Conservation (phyloP, 2,888 invertebrate genomes). For the Priocnemis perturbator region DNA sequence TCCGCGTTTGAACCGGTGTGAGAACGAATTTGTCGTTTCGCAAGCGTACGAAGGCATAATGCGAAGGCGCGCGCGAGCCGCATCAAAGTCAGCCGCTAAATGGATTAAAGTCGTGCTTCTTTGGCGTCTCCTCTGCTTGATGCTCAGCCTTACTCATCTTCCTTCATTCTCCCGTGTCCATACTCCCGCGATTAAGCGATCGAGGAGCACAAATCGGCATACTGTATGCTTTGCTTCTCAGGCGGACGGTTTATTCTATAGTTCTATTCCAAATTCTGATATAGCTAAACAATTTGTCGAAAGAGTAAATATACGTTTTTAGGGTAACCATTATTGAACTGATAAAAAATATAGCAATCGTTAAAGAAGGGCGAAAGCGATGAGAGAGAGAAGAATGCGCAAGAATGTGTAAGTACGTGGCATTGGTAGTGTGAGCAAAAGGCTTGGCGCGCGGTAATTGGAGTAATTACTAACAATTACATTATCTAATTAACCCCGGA, state of each 20-base stretch:
- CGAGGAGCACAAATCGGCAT: no score
- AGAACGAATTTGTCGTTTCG: constrained; percentile 5
- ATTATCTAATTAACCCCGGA: constrained; percentile 74
- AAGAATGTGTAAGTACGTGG: constrained; percentile 4
- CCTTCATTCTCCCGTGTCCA: neutral
- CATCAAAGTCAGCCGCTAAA: constrained; percentile 51
- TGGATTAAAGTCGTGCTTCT: constrained; percentile 50
- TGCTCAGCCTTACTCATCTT: neutral
- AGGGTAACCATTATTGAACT: no score
- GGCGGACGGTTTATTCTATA: no score
- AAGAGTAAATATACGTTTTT: no score
- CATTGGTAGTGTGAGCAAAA: constrained; percentile 40
- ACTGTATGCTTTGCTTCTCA: no score
- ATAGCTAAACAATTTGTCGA: no score
- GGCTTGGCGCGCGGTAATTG: constrained; percentile 69
- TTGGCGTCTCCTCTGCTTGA: constrained; percentile 24
- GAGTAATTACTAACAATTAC: constrained; percentile 73
- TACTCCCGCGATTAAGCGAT: neutral
- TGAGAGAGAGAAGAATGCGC: neutral
- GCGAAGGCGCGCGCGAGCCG: constrained; percentile 16
- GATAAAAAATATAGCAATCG: neutral
- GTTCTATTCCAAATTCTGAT: no score
- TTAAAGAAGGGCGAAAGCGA: neutral
- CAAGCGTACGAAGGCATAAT: neutral
- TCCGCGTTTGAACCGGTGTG: neutral